phyloP scores from a whole-genome alignment of 2,113 vertebrate genomes.

The Plectropomus leopardus region DNA sequence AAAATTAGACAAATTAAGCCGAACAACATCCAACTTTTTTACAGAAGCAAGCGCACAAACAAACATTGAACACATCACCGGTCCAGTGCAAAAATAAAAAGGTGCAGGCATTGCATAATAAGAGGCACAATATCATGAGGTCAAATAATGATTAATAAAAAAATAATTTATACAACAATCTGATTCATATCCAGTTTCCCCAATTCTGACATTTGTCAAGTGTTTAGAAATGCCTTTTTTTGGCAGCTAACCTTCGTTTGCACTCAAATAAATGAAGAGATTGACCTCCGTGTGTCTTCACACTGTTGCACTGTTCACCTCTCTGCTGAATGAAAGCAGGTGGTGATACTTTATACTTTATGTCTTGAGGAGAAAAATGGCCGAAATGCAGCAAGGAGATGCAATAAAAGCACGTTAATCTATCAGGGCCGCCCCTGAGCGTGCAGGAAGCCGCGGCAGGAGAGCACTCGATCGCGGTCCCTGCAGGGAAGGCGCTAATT shows the following conservation, averaged over 20 bases:
- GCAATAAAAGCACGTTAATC: slow-evolving; percentile 64
- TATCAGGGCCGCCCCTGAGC: slow-evolving; percentile 51
- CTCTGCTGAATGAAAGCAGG: slow-evolving; percentile 48
- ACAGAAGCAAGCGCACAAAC: too few species aligned
- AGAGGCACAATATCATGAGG: too few species aligned
- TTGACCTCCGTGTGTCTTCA: not conserved
- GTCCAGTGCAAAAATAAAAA: too few species aligned
- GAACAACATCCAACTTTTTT: too few species aligned
- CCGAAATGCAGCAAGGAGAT: slow-evolving; percentile 30
- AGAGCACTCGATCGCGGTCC: slow-evolving; percentile 36
- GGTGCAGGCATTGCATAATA: too few species aligned
- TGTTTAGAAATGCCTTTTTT: slow-evolving; percentile 14
- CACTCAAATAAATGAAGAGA: too few species aligned
- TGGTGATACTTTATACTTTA: slow-evolving; percentile 18
- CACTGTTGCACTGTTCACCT: slow-evolving; percentile 34
- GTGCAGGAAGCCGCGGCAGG: slow-evolving; percentile 16
- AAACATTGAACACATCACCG: too few species aligned
- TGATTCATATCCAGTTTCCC: too few species aligned
- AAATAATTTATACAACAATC: too few species aligned
- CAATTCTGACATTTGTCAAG: too few species aligned
- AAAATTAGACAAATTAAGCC: too few species aligned
- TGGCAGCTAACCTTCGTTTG: not conserved
- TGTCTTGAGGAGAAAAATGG: slow-evolving; percentile 36
- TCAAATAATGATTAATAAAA: too few species aligned
- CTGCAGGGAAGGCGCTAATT: slow-evolving; percentile 48